phyloP scores from a whole-genome alignment of 2,888 invertebrate genomes.

The Phyllotreta striolata region DNA sequence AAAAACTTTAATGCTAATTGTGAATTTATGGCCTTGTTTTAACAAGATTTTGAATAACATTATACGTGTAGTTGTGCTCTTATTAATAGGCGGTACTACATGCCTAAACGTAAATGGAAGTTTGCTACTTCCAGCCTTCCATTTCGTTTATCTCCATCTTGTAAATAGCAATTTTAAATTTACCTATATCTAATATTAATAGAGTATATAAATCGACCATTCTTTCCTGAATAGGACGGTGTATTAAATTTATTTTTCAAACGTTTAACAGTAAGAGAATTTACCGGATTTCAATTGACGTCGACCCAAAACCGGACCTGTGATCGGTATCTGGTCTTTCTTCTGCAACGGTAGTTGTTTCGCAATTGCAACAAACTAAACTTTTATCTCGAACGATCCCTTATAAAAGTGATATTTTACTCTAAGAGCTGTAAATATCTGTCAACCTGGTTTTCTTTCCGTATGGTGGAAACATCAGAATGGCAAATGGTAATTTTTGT shows the following conservation, averaged over 20 bases:
- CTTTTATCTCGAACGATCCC: slow-evolving; percentile 7
- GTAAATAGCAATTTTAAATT: too few species aligned
- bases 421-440: slow-evolving; percentile 5
- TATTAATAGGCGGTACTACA: slow-evolving; percentile 11
- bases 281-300: background rate
- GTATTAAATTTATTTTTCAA: too few species aligned
- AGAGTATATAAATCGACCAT: too few species aligned
- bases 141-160: too few species aligned
- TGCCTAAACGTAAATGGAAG: slow-evolving; percentile 1
- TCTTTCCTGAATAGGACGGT: too few species aligned
- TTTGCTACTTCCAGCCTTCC: background rate
- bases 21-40: slow-evolving; percentile 11
- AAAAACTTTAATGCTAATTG: slow-evolving; percentile 18
- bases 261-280: background rate
- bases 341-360: slow-evolving; percentile 6
- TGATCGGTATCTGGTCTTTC: slow-evolving; percentile 8
- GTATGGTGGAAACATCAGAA: background rate
- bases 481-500: slow-evolving; percentile 11
- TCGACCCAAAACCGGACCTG: slow-evolving; percentile 12
- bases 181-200: too few species aligned
- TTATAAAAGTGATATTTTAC: slow-evolving; percentile 13
- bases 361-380: slow-evolving; percentile 9
- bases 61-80: slow-evolving; percentile 2
- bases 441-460: slow-evolving; percentile 17
- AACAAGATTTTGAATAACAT: slow-evolving; percentile 13